A percentile compares a stretch with the other conserved stretches of the same genome.
phyloP scores from a whole-genome alignment of 2,113 vertebrate genomes.

The Peromyscus californicus region DNA sequence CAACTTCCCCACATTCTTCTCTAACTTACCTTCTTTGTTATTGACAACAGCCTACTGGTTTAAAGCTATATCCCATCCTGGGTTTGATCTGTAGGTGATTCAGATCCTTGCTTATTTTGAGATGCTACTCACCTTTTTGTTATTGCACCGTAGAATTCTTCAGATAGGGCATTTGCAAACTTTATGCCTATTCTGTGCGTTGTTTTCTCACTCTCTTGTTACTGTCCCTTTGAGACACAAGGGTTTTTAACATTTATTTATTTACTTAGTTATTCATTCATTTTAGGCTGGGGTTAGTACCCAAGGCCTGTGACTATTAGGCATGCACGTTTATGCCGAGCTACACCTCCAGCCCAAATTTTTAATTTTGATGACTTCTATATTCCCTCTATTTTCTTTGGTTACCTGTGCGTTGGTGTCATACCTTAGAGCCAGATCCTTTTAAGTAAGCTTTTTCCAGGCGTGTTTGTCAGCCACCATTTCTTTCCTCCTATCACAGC shows the following conservation, averaged over 20 bases:
- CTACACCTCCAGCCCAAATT: not conserved
- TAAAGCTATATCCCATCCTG: not conserved
- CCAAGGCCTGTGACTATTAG: not conserved
- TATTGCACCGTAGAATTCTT: slow-evolving; percentile 5
- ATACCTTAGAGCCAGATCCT: not conserved
- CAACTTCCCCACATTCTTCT: not conserved
- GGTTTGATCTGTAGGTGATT: not conserved
- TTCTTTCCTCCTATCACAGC: slow-evolving; percentile 5
- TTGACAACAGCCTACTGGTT: not conserved
- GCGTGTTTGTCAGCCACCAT: not conserved
- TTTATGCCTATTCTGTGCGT: not conserved
- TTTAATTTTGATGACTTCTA: slow-evolving; percentile 16
- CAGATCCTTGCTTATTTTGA: not conserved
- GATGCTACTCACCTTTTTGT: slow-evolving; percentile 5
- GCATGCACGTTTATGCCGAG: not conserved
- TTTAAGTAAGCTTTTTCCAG: slow-evolving; percentile 20
- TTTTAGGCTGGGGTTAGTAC: not conserved
- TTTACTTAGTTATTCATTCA: not conserved
- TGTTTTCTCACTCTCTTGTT: not conserved
- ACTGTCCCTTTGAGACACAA: not conserved
- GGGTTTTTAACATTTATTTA: not conserved
- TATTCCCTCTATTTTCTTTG: slow-evolving; percentile 6
- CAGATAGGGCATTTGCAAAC: slow-evolving; percentile 10
- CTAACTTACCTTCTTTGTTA: not conserved
- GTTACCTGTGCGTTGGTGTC: not conserved